Conservation (phyloP, 2,113 vertebrate species). For the Cyrtonyx montezumae region DNA sequence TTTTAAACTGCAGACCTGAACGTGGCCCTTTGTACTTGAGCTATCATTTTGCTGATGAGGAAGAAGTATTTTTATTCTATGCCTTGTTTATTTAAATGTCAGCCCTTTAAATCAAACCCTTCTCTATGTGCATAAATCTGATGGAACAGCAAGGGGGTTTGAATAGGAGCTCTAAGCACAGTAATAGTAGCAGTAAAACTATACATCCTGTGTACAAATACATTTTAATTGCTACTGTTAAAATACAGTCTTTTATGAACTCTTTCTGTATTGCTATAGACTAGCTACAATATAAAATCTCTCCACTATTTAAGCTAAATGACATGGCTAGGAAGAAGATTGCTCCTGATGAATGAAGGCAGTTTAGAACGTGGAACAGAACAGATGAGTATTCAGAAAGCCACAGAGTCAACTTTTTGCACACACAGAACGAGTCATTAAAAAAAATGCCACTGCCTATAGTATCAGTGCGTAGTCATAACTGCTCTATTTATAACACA, state of each 20-base stretch:
- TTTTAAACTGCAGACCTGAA: not conserved
- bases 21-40: not conserved
- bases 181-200: constrained; percentile 29
- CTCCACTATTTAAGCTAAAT: not conserved
- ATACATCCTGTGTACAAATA: not conserved
- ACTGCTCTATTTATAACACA: constrained; percentile 52
- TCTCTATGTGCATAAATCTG: not conserved
- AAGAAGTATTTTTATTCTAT: constrained; percentile 8
- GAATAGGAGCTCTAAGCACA: not conserved
- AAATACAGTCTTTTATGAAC: not conserved
- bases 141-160: not conserved
- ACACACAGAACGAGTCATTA: constrained; percentile 25
- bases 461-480: constrained; percentile 3
- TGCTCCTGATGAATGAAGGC: not conserved
- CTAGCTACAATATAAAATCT: not conserved
- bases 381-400: constrained; percentile 41
- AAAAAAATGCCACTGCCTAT: constrained; percentile 24
- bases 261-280: not conserved
- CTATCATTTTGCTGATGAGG: not conserved
- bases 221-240: constrained; percentile 8
- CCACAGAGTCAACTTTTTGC: not conserved
- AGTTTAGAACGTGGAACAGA: not conserved
- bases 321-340: not conserved
- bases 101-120: constrained; percentile 28
- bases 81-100: constrained; percentile 28